Conservation (phyloP, 2,888 invertebrate species). For the Noctua pronuba region DNA sequence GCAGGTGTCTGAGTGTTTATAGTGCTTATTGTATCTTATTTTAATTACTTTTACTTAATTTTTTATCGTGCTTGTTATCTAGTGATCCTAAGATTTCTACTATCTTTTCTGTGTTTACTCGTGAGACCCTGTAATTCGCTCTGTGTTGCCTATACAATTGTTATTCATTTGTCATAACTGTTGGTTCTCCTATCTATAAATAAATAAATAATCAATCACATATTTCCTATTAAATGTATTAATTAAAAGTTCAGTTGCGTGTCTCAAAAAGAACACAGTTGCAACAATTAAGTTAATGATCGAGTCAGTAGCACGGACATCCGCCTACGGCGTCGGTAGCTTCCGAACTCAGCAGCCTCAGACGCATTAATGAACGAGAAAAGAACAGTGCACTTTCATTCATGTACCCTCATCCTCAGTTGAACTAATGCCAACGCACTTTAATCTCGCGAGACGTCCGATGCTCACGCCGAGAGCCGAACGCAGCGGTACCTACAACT, state of each 20-base stretch:
- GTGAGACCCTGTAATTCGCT: no score
- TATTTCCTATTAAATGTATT: not conserved
- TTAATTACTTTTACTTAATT: no score
- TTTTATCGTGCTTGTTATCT: no score
- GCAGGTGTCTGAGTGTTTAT: no score
- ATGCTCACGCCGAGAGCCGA: constrained; percentile 76
- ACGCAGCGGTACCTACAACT: constrained; percentile 27
- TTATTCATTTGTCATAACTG: no score
- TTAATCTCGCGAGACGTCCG: constrained; percentile 82
- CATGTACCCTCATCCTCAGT: constrained; percentile 71
- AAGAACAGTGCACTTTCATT: constrained; percentile 81
- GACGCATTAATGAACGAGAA: constrained; percentile 67
- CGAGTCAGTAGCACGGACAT: constrained; percentile 63
- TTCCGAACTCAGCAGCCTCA: constrained; percentile 66
- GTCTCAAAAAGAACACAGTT: constrained; percentile 18
- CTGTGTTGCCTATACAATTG: no score
- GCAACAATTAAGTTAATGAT: constrained; percentile 41
- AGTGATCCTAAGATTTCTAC: no score
- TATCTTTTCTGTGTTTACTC: no score
- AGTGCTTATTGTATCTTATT: no score
- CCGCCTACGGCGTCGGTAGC: constrained; percentile 57
- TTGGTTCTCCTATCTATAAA: no score
- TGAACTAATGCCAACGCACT: constrained; percentile 85
- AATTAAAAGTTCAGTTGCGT: constrained; percentile 13
- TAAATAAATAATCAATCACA: not conserved